A percentile compares a stretch with the other conserved stretches of the same genome.
These are phyloP conservation scores for Litocranius walleri DNA, from an alignment of 2,113 vertebrate species.

Conservation along the genomic window DNA sequence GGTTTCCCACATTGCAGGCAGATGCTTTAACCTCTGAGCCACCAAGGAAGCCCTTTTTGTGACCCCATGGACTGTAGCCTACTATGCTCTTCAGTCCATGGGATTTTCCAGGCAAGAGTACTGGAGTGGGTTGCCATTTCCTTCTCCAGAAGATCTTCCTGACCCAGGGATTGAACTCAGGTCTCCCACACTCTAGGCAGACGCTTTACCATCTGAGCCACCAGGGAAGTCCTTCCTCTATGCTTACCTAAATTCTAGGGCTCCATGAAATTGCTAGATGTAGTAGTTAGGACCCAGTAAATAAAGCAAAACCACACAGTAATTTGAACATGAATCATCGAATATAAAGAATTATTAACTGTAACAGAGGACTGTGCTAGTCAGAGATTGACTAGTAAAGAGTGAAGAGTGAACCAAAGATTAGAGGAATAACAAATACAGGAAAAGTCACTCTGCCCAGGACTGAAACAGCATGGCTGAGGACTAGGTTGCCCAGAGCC, in stretches of 20 bases:
- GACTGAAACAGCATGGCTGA: not conserved
- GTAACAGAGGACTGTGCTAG: not conserved
- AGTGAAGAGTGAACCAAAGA: not conserved
- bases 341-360: not conserved
- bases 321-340: not conserved
- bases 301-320: not conserved
- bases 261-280: not conserved
- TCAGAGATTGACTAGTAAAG: not conserved
- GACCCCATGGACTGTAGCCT: too few species aligned
- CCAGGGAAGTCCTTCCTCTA: not conserved
- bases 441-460: not conserved
- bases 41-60: not conserved
- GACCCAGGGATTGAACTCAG: too few species aligned
- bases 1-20: too few species aligned
- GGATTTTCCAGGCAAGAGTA: too few species aligned
- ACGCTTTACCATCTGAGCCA: too few species aligned
- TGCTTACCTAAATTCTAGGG: not conserved
- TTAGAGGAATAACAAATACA: not conserved
- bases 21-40: too few species aligned
- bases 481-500: not conserved
- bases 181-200: too few species aligned
- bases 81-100: too few species aligned
- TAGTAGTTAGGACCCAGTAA: not conserved
- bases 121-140: too few species aligned
- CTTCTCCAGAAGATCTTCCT: too few species aligned